Evolutionary conservation across 2,888 invertebrate genomes (phyloP), one percentile per base, ranked within the genome.

Genomic region (Lobophora halterata): DNA sequence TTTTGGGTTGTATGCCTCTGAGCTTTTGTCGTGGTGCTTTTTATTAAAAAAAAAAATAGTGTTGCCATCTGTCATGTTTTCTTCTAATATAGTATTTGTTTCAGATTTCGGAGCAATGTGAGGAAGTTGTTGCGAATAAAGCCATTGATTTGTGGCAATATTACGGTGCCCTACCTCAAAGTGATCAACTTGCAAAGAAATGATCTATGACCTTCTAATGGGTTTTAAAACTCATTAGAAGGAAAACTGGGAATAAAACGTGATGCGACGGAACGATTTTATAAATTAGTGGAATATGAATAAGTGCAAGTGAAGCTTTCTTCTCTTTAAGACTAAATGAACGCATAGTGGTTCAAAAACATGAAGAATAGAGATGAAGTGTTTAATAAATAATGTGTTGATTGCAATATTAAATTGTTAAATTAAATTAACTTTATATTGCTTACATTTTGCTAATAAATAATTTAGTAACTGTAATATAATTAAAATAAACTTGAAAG

Each of bases 91-190:
- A 13, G 40, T 37, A 16, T 46, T 25, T 47, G 43, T 61, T 64
- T 5, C 68, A 95, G 94, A 91, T 95, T 52, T 90, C 93, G 2
- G 93, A 94, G 66, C 95, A 96, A 75, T 91, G 90, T 55, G 92
- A 93, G 49, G 96, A 95, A 68, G 90, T 93, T 1, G 93, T 96
- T 43, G 95, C 94, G 0, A 95, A 93, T 65, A 95, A 96, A 78
- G 93, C 95, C 1, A 93, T 96, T 3, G 95, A 96, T 60, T 87
- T 93, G 54, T 95, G 96, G 94, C 95, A 95, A 66, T 93, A 93
- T 65, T 92, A 94, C 70, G 95, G 95, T 37, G 92, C 83, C 1
- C 85, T 81, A 38, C 83, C 87, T 0, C 87, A 86, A 41, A 82
- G 63, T 33, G 87, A 87, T 35, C 79, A 73, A 31, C 59, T 86